phyloP scores from a whole-genome alignment of 37 sponge, comb jelly and placozoan species.

The Oopsacas minuta region DNA sequence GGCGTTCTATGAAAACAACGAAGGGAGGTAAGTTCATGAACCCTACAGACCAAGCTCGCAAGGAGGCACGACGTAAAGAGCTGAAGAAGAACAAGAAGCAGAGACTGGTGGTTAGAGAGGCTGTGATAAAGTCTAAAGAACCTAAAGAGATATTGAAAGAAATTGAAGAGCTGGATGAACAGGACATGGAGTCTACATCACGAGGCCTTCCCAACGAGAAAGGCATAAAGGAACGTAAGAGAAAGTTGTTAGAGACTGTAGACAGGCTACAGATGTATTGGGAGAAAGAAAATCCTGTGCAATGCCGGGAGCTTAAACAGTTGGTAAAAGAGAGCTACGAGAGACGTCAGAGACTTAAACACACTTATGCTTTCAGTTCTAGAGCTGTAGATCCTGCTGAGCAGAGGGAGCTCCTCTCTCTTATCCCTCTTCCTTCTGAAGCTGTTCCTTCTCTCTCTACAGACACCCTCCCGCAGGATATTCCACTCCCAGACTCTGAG shows the following conservation, averaged over 20 bases:
- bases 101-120: conserved; percentile 70
- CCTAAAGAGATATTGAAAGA: conserved; percentile 46
- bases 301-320: conserved; percentile 15
- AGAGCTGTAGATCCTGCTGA: background rate
- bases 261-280: conserved; percentile 24
- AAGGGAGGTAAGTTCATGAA: conserved; percentile 98
- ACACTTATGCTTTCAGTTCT: background rate
- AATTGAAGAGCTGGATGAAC: conserved; percentile 70
- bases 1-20: conserved; percentile 82
- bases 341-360: background rate
- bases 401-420: conserved; percentile 11
- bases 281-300: conserved; percentile 3
- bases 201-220: conserved; percentile 64
- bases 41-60: conserved; percentile 92
- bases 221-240: conserved; percentile 68
- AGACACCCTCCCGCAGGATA: conserved; percentile 5
- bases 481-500: background rate
- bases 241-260: conserved; percentile 52
- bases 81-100: conserved; percentile 96
- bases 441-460: background rate
- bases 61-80: conserved; percentile 72
- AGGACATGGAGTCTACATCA: conserved; percentile 35
- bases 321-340: background rate
- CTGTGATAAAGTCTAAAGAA: conserved; percentile 70
- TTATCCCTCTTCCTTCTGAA: background rate